A percentile compares a stretch with the other conserved stretches of the same genome.
Conservation (phyloP, 1,140 invertebrate genomes). For the Camponotus floridanus region DNA sequence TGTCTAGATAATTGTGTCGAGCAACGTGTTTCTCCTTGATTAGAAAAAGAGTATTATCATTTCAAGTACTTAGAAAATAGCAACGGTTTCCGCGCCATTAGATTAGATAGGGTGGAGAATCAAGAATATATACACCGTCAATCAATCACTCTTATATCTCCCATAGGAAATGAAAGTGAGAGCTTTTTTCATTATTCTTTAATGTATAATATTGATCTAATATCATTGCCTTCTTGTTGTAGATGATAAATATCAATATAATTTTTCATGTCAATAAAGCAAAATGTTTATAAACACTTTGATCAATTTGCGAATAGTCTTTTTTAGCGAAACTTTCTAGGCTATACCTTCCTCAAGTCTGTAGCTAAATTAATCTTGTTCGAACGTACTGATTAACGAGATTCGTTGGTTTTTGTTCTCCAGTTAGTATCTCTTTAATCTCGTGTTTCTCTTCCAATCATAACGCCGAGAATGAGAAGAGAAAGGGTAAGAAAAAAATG, state of each 20-base stretch:
- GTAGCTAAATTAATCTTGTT: not conserved
- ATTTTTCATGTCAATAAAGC: not conserved
- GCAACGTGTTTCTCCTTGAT: not conserved
- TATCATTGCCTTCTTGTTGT: not conserved
- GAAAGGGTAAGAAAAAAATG: constrained; percentile 65
- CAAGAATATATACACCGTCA: constrained; percentile 52
- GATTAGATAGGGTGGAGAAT: constrained; percentile 63
- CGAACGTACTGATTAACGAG: constrained; percentile 54
- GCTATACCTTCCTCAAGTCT: not conserved
- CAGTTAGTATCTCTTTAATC: constrained; percentile 13
- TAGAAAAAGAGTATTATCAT: not conserved
- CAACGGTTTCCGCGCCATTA: constrained; percentile 64
- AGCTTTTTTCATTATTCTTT: constrained; percentile 44
- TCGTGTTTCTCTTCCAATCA: constrained; percentile 13
- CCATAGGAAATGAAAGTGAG: constrained; percentile 70
- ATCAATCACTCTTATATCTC: constrained; percentile 61
- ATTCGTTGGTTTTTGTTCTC: not conserved
- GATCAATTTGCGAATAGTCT: not conserved
- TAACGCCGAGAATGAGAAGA: not conserved
- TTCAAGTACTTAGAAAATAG: constrained; percentile 36
- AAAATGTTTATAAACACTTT: not conserved
- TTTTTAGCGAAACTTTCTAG: not conserved
- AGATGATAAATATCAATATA: not conserved
- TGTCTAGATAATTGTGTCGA: constrained; percentile 7
- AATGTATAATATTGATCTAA: constrained; percentile 10